These are phyloP conservation scores for Accipiter virgatus DNA, from an alignment of 2,113 vertebrate species.

Conservation along the genomic window DNA sequence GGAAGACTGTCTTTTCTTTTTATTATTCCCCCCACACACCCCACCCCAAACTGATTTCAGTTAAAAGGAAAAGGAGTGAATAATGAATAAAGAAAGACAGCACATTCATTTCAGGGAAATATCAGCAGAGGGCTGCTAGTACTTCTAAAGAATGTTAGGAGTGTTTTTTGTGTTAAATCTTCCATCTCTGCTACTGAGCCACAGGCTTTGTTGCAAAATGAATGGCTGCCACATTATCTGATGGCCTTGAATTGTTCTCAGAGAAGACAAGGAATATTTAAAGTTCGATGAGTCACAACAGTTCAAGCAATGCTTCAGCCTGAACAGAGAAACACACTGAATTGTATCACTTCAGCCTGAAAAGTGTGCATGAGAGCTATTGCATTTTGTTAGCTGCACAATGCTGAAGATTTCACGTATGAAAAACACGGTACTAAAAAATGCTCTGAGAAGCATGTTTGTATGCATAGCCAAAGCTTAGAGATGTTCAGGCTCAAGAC, in stretches of 20 bases:
- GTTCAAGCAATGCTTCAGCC: constrained; percentile 47
- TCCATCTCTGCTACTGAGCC: constrained; percentile 40
- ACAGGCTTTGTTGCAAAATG: constrained; percentile 44
- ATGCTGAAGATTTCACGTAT: background rate
- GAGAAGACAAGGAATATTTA: constrained; percentile 64
- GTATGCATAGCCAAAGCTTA: background rate
- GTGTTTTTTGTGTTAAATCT: constrained; percentile 26
- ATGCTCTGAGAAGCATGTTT: background rate
- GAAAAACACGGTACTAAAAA: background rate
- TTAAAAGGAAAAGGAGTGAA: constrained; percentile 30
- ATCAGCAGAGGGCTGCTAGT: constrained; percentile 9
- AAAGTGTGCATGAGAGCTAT: background rate
- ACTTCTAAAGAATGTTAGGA: constrained; percentile 46
- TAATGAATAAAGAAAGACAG: constrained; percentile 40
- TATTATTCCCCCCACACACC: background rate
- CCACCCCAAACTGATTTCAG: constrained; percentile 14
- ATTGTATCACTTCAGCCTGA: background rate
- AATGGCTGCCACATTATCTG: constrained; percentile 68
- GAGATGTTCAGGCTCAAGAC: background rate
- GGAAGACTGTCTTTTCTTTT: background rate
- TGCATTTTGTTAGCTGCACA: background rate
- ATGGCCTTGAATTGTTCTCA: constrained; percentile 71
- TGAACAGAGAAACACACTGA: constrained; percentile 5
- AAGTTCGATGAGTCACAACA: constrained; percentile 31
- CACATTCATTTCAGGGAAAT: constrained; percentile 34